Base-by-base conservation (phyloP, 2,797 vertebrate species). In the Trachurus trachurus region DNA sequence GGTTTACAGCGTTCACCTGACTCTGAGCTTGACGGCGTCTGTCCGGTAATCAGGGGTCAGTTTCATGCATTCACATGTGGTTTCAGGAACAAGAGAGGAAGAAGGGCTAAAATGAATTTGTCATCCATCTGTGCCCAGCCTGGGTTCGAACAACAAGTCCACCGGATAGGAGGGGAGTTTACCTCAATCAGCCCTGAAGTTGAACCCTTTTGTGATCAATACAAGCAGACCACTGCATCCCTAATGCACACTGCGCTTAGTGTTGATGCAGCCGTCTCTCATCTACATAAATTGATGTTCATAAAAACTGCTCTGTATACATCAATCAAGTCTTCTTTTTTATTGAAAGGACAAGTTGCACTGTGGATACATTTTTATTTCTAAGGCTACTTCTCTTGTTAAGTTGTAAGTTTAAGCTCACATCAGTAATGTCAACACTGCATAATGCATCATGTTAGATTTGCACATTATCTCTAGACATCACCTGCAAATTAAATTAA, bases 41-140 rank as follows among this genome's bases (percentile, higher is more conserved):
- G 31, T 21, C 15, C 26, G 26, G 26, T 26, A 29, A 49, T 64
- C 52, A 50, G n/a, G 45, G 45, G 45, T 71, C 37, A 49, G 34
- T 53, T 76, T 74, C 58, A 75, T 45, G 60, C 34, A 57, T 42
- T 59, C 34, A 58, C 21, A 6, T n/a, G 29, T 34, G 39, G 2
- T 74, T 58, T 66, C 13, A 54, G 53, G 37, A 40, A 52, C 71
- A 60, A 47, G 3, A 37, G 56, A 60, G 21, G 11, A 53, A 31
- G 9, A 6, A 19, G 4, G 15, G 16, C 37, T 17, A 42, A 19
- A 53, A 71, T 45, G 12, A 21, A 59, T 44, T 66, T 34, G 8
- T 58, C n/a, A 65, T 34, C 56, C 31, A 66, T 76, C 40, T 74
- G 62, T 63, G 67, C 5, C 26, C 49, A 81, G 47, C 31, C 15